phyloP scores from a whole-genome alignment of 2,113 vertebrate genomes.

The Origma solitaria region DNA sequence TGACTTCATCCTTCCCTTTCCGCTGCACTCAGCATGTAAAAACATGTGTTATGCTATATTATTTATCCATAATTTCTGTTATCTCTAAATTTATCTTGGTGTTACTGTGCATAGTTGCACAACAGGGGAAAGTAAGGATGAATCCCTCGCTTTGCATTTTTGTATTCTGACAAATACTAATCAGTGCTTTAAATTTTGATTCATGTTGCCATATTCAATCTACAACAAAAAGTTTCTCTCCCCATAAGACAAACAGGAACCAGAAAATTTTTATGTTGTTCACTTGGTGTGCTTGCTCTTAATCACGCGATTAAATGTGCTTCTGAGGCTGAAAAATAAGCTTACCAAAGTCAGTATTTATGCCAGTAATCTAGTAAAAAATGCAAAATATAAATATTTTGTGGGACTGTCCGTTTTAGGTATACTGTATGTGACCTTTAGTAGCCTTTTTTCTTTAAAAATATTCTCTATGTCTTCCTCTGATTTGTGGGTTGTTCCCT shows the following conservation, averaged over 20 bases:
- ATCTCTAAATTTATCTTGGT: background rate
- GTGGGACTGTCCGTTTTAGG: background rate
- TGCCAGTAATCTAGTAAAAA: background rate
- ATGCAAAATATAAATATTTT: background rate
- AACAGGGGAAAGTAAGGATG: background rate
- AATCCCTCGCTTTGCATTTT: background rate
- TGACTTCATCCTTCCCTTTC: background rate
- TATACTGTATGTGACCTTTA: background rate
- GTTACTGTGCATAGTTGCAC: background rate
- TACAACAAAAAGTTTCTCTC: background rate
- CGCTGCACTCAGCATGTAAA: background rate
- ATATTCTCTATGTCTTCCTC: background rate
- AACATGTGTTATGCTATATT: background rate
- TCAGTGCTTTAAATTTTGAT: background rate
- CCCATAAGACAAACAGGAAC: background rate
- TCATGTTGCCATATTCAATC: background rate
- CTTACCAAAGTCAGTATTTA: background rate
- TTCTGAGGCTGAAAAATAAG: background rate
- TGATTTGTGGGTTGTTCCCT: background rate
- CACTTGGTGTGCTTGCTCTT: background rate
- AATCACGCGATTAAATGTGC: background rate
- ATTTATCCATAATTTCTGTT: background rate
- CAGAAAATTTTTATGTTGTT: background rate
- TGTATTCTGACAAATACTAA: background rate
- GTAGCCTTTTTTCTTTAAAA: background rate